Base-by-base conservation (phyloP, 1,140 invertebrate genomes). In the Euura saliciscinereae region DNA sequence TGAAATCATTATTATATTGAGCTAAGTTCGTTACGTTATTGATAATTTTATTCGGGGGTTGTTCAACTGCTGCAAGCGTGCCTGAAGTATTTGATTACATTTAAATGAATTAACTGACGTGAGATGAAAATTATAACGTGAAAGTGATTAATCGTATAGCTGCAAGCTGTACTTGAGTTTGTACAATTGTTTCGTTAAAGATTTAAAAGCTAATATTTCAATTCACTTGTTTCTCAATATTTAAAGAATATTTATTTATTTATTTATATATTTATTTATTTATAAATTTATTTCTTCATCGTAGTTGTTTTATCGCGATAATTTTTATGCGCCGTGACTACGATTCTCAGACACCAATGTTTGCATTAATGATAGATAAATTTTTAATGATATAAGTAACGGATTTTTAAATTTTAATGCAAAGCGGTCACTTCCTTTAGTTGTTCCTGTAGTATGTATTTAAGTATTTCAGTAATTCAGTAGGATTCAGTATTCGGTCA, bases 1-100 rank as follows among this genome's bases (percentile, higher is more conserved):
- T 59, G 13, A 59, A 59, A 59, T 59, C 51, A 59, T 64, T 64
- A 10, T 13, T 10, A 28, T 67, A 44, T 42, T 67, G 11, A 28
- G 66, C 66, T 28, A 67, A 67, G 13, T 67, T 44, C 28, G 13
- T 67, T 67, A 42, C 13, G 43, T 67, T 67, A 42, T 67, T 44
- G 28, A 28, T 67, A 42, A 42, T 67, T 42, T 44, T 67, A 44
- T 42, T 67, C 43, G 43, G 11, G 43, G 43, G 43, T 67, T 67
- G 43, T 59, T 67, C 28, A 44, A 67, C 43, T 67, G 42, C 66
- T 67, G 66, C 66, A 42, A 67, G 66, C 66, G 66, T 67, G 66
- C 66, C 66, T 67, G 66, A 67, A 28, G 66, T 67, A 67, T 4
- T 67, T 67, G 43, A 67, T 28, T 67, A 67, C 8, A 11, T 67